A percentile compares a stretch with the other conserved stretches of the same genome.
phyloP scores from a whole-genome alignment of 2,797 vertebrate genomes.

The Pygocentrus nattereri region DNA sequence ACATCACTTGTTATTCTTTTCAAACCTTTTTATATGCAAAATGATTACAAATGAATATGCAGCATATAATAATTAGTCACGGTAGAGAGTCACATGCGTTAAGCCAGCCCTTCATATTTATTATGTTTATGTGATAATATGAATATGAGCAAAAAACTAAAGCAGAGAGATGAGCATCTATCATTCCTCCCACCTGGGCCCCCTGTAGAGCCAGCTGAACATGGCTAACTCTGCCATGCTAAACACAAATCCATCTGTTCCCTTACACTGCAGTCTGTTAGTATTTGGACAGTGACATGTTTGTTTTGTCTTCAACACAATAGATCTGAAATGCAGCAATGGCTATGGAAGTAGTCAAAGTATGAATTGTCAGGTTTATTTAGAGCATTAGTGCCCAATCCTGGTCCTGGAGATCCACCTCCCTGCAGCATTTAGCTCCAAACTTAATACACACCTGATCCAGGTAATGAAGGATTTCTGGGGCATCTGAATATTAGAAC shows the following conservation, averaged over 20 bases:
- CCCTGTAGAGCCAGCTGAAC: not conserved
- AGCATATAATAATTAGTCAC: too few species aligned
- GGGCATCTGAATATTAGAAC: too few species aligned
- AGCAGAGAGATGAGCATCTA: not conserved
- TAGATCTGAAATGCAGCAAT: not conserved
- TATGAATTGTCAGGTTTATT: not conserved
- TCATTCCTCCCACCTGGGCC: not conserved
- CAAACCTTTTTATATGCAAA: too few species aligned
- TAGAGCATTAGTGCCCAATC: too few species aligned
- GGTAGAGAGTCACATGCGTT: not conserved
- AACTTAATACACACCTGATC: too few species aligned
- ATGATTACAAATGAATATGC: too few species aligned
- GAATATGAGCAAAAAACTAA: not conserved
- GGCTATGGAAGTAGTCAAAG: not conserved
- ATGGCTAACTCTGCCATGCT: not conserved
- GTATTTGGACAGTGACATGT: not conserved
- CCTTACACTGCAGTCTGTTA: not conserved
- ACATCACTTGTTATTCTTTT: too few species aligned
- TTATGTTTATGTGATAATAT: not conserved
- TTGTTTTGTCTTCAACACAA: not conserved
- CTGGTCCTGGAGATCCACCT: not conserved
- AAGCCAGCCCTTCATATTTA: not conserved
- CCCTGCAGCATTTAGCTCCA: not conserved
- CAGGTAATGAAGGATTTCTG: too few species aligned
- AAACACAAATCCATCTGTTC: slow-evolving; percentile 14